phyloP scores from a whole-genome alignment of 30 jellyfish, hydroid and myxozoan species.

The Aurelia aurita complex sp. Pacific region DNA sequence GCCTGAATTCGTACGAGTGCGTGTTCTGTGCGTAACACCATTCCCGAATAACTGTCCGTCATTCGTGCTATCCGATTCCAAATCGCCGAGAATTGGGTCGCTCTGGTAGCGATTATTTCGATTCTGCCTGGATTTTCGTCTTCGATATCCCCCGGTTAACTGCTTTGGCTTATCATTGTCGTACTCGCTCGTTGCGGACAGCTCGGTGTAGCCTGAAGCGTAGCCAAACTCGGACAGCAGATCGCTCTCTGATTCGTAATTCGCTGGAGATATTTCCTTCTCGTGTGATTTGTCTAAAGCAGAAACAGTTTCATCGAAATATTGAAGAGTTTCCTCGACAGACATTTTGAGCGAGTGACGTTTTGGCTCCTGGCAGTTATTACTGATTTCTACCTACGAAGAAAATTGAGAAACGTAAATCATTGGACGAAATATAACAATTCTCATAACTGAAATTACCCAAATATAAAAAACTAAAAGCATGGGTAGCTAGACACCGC shows the following conservation, averaged over 20 bases:
- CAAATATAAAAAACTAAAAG: too few relatives aligned
- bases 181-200: constrained; percentile 59
- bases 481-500: too few relatives aligned
- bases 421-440: too few relatives aligned
- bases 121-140: constrained; percentile 66
- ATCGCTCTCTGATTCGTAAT: constrained; percentile 72
- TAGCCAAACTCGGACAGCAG: constrained; percentile 68
- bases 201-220: constrained; percentile 76
- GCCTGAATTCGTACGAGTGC: constrained; percentile 54
- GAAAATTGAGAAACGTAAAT: neutral
- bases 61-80: constrained; percentile 73
- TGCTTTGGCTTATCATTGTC: constrained; percentile 31
- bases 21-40: constrained; percentile 24
- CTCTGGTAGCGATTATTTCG: constrained; percentile 57
- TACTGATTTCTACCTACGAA: constrained; percentile 25
- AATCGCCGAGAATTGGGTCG: constrained; percentile 57
- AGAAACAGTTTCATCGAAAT: constrained; percentile 48
- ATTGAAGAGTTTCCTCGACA: constrained; percentile 56
- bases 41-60: constrained; percentile 53
- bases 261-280: neutral
- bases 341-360: constrained; percentile 33
- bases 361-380: neutral
- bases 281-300: constrained; percentile 26
- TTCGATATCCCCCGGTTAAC: constrained; percentile 14
- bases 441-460: too few relatives aligned